phyloP scores from a whole-genome alignment of 2,888 invertebrate genomes.

The Ochropacha duplaris region DNA sequence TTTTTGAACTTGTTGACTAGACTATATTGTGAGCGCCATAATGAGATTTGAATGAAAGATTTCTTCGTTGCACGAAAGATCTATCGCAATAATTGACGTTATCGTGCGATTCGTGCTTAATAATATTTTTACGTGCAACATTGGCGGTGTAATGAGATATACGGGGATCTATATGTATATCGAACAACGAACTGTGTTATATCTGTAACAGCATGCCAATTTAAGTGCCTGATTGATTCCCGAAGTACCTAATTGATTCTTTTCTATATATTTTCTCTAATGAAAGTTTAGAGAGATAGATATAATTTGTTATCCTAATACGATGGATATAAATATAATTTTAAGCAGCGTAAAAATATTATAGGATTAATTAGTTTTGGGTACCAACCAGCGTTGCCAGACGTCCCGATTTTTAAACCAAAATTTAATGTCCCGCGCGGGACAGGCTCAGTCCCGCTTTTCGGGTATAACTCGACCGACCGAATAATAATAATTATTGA shows the following conservation, averaged over 20 bases:
- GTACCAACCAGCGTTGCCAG: background rate
- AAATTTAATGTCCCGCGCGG: too few relatives aligned
- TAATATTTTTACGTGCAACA: constrained; percentile 30
- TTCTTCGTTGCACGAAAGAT: background rate
- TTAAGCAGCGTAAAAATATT: constrained; percentile 1
- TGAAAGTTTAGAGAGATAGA: background rate
- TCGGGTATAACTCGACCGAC: too few relatives aligned
- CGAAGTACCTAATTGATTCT: background rate
- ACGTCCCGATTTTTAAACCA: too few relatives aligned
- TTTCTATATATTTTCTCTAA: too few relatives aligned
- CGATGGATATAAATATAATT: background rate
- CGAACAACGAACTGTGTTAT: background rate
- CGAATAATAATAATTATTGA: too few relatives aligned
- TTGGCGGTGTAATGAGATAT: constrained; percentile 15
- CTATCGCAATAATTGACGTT: background rate
- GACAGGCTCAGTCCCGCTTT: too few relatives aligned
- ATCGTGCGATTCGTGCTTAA: constrained; percentile 32
- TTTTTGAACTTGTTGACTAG: too few relatives aligned
- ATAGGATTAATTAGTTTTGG: background rate
- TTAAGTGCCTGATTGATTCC: background rate
- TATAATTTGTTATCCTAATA: background rate
- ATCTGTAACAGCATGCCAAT: background rate
- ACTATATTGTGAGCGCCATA: constrained; percentile 1
- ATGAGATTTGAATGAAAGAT: background rate
- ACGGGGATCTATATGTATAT: background rate